Base-by-base conservation (phyloP, 2,888 invertebrate genomes). In the Orthosia gothica region DNA sequence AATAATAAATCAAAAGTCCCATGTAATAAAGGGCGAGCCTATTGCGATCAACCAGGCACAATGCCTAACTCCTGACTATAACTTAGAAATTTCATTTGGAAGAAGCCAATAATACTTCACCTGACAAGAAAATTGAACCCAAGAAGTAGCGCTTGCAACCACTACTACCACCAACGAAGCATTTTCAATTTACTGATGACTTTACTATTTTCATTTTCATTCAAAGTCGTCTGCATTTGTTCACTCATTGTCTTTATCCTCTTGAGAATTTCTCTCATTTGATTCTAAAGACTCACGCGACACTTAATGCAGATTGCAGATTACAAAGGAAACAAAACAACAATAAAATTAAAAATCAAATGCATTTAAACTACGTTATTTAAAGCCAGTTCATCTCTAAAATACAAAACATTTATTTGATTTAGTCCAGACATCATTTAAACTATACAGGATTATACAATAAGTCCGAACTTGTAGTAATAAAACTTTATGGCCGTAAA, bases 321-420 rank as follows among this genome's bases (percentile, higher is more conserved):
- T 66, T 20, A 47, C 26, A 58, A 58, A 67, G 52, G 45, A 66
- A 78, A 59, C n/a, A 67, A 61, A 67, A 54, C 26, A 57, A 59
- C 16, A 50, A 72, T 66, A 5, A 54, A 50, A 71, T 58, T 58
- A n/a, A 63, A 59, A 66, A 67, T 59, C 69, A 59, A 74, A 74
- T 75, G 68, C 71, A 72, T 75, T 80, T 80, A 80, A 80, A 80
- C n/a, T 52, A 50, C 81, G 12, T 49, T 57, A 64, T 76, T 73
- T 59, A 65, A 70, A 62, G 50, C 45, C 32, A 67, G 26, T 15
- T 64, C 32, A 23, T 57, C 40, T 23, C 18, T 23, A 26, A 45
- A 57, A 57, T 20, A 49, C 20, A 13, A 70, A 65, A 67, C 20
- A 12, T 52, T 50, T 54, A 20, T 68, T 58, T 59, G 32, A 50